Percentiles rank a stretch among this genome's conserved stretches.
Conservation (phyloP, 2,888 invertebrate genomes). For the Brachypalpus laphriformis region DNA sequence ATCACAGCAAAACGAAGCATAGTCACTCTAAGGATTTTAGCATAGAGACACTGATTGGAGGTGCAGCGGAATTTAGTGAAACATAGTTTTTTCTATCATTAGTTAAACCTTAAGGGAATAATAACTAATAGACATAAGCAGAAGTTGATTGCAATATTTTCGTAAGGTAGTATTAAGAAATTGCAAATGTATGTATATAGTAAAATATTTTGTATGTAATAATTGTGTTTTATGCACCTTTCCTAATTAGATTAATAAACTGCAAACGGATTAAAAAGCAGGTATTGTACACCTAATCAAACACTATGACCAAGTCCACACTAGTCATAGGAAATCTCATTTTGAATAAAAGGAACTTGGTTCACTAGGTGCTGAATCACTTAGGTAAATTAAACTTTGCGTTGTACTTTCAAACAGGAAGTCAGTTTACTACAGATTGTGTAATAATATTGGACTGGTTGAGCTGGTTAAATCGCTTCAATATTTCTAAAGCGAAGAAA, state of each 20-base stretch:
- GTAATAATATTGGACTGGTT: too few species aligned
- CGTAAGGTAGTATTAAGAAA: slow-evolving; percentile 56
- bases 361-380: too few species aligned
- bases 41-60: slow-evolving; percentile 82
- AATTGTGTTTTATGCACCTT: slow-evolving; percentile 51
- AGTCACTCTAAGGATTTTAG: slow-evolving; percentile 82
- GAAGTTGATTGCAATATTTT: slow-evolving; percentile 65
- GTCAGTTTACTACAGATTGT: too few species aligned
- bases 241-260: slow-evolving; percentile 46
- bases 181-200: slow-evolving; percentile 57
- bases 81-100: slow-evolving; percentile 58
- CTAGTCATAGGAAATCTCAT: too few species aligned
- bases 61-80: slow-evolving; percentile 78
- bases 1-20: slow-evolving; percentile 78
- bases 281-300: slow-evolving; percentile 14
- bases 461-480: too few species aligned
- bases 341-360: too few species aligned
- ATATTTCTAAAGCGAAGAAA: too few species aligned
- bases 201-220: slow-evolving; percentile 48
- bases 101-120: slow-evolving; percentile 26
- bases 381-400: too few species aligned
- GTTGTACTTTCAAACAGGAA: too few species aligned
- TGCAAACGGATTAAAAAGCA: slow-evolving; percentile 37
- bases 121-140: slow-evolving; percentile 9
- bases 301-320: not conserved